These are phyloP conservation scores for Aurelia aurita complex sp. Pacific DNA, from an alignment of 30 jellyfish, hydroid and myxozoan genomes.

Conservation along the genomic window DNA sequence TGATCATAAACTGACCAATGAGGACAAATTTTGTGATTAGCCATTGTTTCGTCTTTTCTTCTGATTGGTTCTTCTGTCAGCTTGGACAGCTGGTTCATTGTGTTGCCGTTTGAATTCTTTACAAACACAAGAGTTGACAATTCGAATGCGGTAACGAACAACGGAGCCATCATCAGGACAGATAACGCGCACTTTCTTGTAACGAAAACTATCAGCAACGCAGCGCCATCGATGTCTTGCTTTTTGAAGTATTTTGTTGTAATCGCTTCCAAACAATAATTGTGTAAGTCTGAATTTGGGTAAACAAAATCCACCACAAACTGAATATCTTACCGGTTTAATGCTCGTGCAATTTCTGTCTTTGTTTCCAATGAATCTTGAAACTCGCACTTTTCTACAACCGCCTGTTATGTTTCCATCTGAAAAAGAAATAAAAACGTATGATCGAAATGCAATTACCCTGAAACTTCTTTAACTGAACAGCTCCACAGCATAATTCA, in stretches of 20 bases:
- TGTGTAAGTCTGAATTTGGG: slow-evolving; percentile 67
- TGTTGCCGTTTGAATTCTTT: slow-evolving; percentile 73
- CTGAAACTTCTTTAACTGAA: not conserved
- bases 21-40: not conserved
- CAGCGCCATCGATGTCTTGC: slow-evolving; percentile 72
- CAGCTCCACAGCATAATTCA: not conserved
- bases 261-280: slow-evolving; percentile 41
- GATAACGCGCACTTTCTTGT: slow-evolving; percentile 68
- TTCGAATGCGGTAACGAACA: slow-evolving; percentile 64
- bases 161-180: slow-evolving; percentile 89
- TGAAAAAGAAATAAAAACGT: not conserved
- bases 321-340: slow-evolving; percentile 65
- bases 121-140: slow-evolving; percentile 74
- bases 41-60: not conserved
- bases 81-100: slow-evolving; percentile 44
- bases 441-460: not conserved
- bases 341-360: slow-evolving; percentile 81
- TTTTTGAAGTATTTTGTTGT: slow-evolving; percentile 40
- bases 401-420: slow-evolving; percentile 70
- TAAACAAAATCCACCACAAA: slow-evolving; percentile 73
- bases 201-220: slow-evolving; percentile 47
- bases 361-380: slow-evolving; percentile 68
- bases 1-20: too few species aligned
- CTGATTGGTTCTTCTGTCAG: slow-evolving; percentile 23
- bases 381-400: slow-evolving; percentile 66